These are phyloP conservation scores for Pipistrellus pygmaeus DNA, from an alignment of 2,797 vertebrate genomes.

Conservation along the genomic window DNA sequence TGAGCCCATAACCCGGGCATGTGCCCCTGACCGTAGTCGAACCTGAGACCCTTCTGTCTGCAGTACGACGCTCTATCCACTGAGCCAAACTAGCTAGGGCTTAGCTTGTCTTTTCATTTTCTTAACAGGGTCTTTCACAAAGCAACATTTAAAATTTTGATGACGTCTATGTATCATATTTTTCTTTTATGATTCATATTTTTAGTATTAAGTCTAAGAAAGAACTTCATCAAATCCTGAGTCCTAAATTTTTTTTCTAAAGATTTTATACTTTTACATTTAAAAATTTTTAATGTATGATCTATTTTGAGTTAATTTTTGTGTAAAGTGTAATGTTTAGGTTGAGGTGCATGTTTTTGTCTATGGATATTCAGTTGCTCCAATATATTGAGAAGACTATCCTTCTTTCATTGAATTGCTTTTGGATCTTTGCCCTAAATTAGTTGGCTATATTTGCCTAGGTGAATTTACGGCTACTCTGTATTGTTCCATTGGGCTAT, in stretches of 20 bases:
- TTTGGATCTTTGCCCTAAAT: slow-evolving; percentile 7
- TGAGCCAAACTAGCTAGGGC: too few relatives aligned
- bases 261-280: neutral
- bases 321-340: neutral
- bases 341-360: slow-evolving; percentile 43
- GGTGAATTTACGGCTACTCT: neutral
- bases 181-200: neutral
- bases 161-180: neutral
- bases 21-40: too few relatives aligned
- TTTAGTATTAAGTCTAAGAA: slow-evolving; percentile 8
- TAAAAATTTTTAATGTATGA: neutral
- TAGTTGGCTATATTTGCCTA: neutral
- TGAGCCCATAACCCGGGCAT: too few relatives aligned
- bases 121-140: neutral
- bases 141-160: slow-evolving; percentile 29
- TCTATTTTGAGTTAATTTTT: slow-evolving; percentile 23
- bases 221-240: neutral
- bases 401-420: neutral
- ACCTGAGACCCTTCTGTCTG: too few relatives aligned
- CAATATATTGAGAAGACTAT: neutral
- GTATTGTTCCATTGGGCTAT: neutral
- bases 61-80: too few relatives aligned
- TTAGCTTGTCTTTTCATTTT: slow-evolving; percentile 46
- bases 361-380: neutral
- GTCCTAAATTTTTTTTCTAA: neutral